Evolutionary conservation across 2,113 vertebrate genomes (phyloP).

Genomic region (Callopanchax toddi): DNA sequence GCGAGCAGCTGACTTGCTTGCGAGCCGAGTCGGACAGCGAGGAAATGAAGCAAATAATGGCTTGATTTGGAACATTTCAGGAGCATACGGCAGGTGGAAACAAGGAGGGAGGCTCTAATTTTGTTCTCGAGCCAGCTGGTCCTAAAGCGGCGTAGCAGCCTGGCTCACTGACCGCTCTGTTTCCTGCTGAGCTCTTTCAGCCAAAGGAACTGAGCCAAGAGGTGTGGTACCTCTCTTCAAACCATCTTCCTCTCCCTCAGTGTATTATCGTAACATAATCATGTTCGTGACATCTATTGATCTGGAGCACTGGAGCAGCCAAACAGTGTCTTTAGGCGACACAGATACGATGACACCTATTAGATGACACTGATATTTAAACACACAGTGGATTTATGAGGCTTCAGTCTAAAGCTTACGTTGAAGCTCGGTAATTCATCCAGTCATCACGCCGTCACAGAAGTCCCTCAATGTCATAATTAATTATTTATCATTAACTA

Average conservation of each 20-base stretch:
- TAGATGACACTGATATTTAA: conserved; percentile 59
- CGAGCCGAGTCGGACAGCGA: conserved; percentile 55
- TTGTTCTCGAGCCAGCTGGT: conserved; percentile 65
- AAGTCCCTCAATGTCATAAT: conserved; percentile 67
- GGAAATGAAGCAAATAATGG: conserved; percentile 72
- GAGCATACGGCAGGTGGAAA: conserved; percentile 65
- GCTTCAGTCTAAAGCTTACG: conserved; percentile 2
- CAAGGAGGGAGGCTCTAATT: conserved; percentile 67
- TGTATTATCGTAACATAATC: conserved; percentile 69
- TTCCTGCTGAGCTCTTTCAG: conserved; percentile 59
- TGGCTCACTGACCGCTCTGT: conserved; percentile 58
- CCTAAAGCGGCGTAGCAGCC: conserved; percentile 32
- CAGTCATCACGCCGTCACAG: conserved; percentile 41
- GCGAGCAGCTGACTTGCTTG: conserved; percentile 45
- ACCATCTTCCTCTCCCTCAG: conserved; percentile 53
- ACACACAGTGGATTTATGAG: conserved; percentile 44
- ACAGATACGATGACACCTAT: conserved; percentile 59
- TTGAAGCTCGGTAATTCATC: conserved; percentile 36
- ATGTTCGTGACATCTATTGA: conserved; percentile 59
- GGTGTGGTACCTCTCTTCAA: conserved; percentile 55
- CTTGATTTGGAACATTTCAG: conserved; percentile 69
- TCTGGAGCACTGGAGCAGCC: conserved; percentile 50
- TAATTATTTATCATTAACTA: conserved; percentile 67
- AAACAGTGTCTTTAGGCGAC: conserved; percentile 51
- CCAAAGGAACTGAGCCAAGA: conserved; percentile 47